Evolutionary conservation across 2,888 invertebrate genomes (phyloP), one percentile per base, ranked within the genome.

Genomic region (Erannis defoliaria): DNA sequence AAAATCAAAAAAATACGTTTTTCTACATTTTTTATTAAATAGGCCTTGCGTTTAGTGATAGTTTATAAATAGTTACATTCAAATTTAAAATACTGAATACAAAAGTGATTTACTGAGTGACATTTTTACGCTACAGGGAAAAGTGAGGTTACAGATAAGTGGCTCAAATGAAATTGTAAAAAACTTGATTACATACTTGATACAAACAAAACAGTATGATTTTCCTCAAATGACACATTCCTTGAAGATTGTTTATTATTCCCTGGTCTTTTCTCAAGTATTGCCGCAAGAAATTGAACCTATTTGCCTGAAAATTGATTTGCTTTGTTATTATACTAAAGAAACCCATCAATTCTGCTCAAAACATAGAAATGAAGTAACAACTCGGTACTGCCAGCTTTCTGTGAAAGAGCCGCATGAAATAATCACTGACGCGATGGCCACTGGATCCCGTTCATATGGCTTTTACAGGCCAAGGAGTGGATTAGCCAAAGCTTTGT

Each of bases 401-500:
- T 55, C 57, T 38, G 5, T 55, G 37, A 58, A 71, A 74, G 70
- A 76, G 64, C 68, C 53, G 42, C 57, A 70, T 64, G 58, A 65
- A 55, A 71, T 60, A 64, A 64, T 66, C 33, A 18, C 71, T 68
- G 70, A 75, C 70, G 75, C 80, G 14, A 91, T 91, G 90, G 76
- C 88, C 58, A 84, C 77, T 72, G 71, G 74, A 64, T 79, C 86
- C 53, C 82, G 81, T 70, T 76, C 84, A 45, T 88, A 88, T 75
- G 89, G 91, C 66, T 85, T 91, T 49, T 96, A 95, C 82, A 91
- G 95, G 68, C 96, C 96, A 48, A 93, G 96, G 76, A 95, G 96
- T 70, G 95, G 95, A 53, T 88, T 97, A 66, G 96, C 96, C 53
- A 91, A 96, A 76, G 94, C 96, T 46, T 85, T 96, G 51, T 96